phyloP scores from a whole-genome alignment of 2,797 vertebrate species.

The Onychomys arenicola region DNA sequence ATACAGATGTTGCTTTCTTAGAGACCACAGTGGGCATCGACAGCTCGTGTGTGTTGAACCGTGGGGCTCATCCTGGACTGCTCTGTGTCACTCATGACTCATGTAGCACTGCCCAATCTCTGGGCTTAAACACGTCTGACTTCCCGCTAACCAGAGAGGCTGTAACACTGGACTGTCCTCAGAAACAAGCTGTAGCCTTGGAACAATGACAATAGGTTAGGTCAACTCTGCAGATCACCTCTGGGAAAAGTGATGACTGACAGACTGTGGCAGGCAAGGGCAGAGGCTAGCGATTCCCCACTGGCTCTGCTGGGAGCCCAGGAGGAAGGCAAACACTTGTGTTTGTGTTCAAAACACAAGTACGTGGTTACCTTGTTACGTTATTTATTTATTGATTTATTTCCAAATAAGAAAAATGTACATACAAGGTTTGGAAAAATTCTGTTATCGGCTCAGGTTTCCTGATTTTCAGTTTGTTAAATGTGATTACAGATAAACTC shows the following conservation, averaged over 20 bases:
- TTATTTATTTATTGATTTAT: not conserved
- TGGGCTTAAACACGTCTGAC: not conserved
- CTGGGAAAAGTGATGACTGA: not conserved
- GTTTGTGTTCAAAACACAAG: constrained; percentile 23
- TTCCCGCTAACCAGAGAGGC: not conserved
- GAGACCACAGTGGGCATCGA: not conserved
- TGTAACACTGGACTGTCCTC: not conserved
- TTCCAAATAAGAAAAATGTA: constrained; percentile 39
- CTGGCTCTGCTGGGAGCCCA: not conserved
- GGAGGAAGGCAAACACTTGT: not conserved
- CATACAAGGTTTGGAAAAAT: not conserved
- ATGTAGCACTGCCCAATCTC: not conserved
- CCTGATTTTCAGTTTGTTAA: constrained; percentile 47
- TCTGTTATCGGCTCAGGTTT: not conserved
- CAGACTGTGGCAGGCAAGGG: not conserved
- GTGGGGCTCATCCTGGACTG: not conserved
- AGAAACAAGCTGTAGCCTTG: not conserved
- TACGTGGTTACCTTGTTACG: not conserved
- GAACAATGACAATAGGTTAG: not conserved
- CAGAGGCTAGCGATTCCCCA: not conserved
- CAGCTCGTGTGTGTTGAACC: not conserved
- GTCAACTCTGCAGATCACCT: not conserved
- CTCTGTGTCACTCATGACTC: not conserved
- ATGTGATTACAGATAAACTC: not conserved
- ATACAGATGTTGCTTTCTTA: not conserved